phyloP scores from a whole-genome alignment of 2,888 invertebrate genomes.

The Dasysyrphus tricinctus region DNA sequence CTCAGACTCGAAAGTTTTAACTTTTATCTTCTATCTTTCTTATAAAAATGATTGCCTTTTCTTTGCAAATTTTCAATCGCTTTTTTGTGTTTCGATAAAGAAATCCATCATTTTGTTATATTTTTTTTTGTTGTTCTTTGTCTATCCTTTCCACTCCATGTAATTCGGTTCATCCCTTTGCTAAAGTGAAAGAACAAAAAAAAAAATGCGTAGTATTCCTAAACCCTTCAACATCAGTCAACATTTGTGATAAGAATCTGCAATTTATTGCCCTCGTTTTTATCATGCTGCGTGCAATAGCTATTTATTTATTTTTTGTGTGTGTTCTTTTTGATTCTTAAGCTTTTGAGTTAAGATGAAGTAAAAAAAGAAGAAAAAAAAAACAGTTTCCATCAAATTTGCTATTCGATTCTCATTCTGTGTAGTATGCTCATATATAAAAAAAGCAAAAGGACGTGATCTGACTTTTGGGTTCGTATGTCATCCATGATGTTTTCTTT shows the following conservation, averaged over 20 bases:
- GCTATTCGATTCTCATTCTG: slow-evolving; percentile 68
- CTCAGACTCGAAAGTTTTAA: neutral
- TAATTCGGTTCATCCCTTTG: slow-evolving; percentile 13
- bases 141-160: neutral
- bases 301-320: slow-evolving; percentile 34
- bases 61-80: slow-evolving; percentile 2
- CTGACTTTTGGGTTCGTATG: slow-evolving; percentile 68
- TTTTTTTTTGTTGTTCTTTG: neutral
- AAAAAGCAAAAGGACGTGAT: slow-evolving; percentile 65
- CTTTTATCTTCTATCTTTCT: slow-evolving; percentile 9
- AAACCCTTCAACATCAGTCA: slow-evolving; percentile 74
- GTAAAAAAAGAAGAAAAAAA: slow-evolving; percentile 6
- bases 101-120: slow-evolving; percentile 7
- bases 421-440: slow-evolving; percentile 7
- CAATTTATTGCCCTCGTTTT: slow-evolving; percentile 73
- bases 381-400: slow-evolving; percentile 58
- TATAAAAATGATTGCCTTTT: slow-evolving; percentile 19
- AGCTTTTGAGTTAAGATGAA: slow-evolving; percentile 51
- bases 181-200: neutral
- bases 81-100: slow-evolving; percentile 21
- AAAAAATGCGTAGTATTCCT: slow-evolving; percentile 32
- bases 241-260: slow-evolving; percentile 74
- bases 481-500: slow-evolving; percentile 44
- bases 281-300: slow-evolving; percentile 72
- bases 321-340: slow-evolving; percentile 44